phyloP scores from a whole-genome alignment of 2,113 vertebrate species.

The Dipodomys merriami region DNA sequence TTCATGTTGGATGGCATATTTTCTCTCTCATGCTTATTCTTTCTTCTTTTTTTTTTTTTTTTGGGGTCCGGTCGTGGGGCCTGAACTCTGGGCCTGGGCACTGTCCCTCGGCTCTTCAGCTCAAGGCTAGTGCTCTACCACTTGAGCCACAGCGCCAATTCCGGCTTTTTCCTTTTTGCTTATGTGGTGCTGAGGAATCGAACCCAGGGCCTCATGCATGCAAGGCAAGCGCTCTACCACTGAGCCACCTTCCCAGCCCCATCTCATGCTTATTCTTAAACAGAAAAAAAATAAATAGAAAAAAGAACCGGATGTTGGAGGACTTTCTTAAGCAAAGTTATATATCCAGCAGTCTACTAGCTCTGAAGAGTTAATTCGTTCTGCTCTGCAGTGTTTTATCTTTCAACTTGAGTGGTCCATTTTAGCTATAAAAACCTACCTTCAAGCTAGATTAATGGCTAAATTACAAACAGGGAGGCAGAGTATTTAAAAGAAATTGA shows the following conservation, averaged over 20 bases:
- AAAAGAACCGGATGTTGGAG: slow-evolving; percentile 26
- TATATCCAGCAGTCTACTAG: slow-evolving; percentile 42
- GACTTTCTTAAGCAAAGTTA: slow-evolving; percentile 51
- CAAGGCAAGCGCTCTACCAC: no score
- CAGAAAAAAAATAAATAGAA: background rate
- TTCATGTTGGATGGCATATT: slow-evolving; percentile 58
- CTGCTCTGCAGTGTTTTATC: slow-evolving; percentile 47
- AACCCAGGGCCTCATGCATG: no score
- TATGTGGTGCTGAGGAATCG: no score
- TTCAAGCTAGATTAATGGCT: slow-evolving; percentile 51
- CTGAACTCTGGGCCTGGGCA: no score
- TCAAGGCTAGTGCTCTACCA: no score
- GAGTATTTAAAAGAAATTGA: slow-evolving; percentile 35
- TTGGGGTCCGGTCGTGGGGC: no score
- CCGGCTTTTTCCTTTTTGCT: no score
- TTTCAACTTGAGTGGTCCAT: slow-evolving; percentile 22
- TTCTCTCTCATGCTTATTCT: slow-evolving; percentile 40
- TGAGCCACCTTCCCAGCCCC: no score
- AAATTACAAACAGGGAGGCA: slow-evolving; percentile 45
- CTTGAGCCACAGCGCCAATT: no score
- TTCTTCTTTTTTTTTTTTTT: background rate
- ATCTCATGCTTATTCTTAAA: slow-evolving; percentile 42
- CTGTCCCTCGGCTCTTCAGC: no score
- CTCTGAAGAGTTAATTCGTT: slow-evolving; percentile 39
- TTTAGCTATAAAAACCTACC: slow-evolving; percentile 47